A percentile compares a stretch with the other conserved stretches of the same genome.
These are phyloP conservation scores for Umimayanthus kanabou DNA, from an alignment of 92 coral and sea anemone genomes.

Conservation along the genomic window DNA sequence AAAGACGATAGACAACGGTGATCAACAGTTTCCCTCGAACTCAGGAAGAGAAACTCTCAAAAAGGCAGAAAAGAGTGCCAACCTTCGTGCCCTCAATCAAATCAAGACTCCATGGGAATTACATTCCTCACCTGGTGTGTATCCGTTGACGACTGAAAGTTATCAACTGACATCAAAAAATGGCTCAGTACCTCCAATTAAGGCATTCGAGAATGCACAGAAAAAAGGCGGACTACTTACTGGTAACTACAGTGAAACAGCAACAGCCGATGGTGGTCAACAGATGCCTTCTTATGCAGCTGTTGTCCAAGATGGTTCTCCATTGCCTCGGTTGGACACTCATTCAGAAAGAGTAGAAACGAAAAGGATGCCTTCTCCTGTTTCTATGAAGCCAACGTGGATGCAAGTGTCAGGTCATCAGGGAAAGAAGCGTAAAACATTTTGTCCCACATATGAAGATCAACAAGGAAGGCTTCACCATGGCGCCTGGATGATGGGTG, in stretches of 20 bases:
- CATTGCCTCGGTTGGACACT: neutral
- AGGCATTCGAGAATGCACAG: neutral
- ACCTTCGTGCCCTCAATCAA: neutral
- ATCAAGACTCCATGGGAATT: neutral
- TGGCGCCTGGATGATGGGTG: conserved; percentile 50
- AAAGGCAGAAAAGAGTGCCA: neutral
- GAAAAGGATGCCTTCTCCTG: neutral
- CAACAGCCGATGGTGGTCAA: neutral
- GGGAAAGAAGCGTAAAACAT: conserved; percentile 18
- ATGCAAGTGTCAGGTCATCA: conserved; percentile 20
- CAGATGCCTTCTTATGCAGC: neutral
- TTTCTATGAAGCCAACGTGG: neutral
- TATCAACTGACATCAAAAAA: neutral
- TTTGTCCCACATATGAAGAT: conserved; percentile 36
- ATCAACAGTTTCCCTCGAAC: neutral
- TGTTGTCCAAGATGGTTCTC: neutral
- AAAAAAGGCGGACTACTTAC: neutral
- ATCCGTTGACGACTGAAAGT: neutral
- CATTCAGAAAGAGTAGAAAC: neutral
- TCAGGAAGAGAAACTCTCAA: neutral
- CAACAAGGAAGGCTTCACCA: conserved; percentile 54
- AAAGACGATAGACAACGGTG: neutral
- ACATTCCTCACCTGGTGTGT: neutral
- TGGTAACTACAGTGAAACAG: neutral
- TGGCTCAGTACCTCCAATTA: neutral